Base-by-base conservation (phyloP, 2,797 vertebrate species). In the Falco berigora region DNA sequence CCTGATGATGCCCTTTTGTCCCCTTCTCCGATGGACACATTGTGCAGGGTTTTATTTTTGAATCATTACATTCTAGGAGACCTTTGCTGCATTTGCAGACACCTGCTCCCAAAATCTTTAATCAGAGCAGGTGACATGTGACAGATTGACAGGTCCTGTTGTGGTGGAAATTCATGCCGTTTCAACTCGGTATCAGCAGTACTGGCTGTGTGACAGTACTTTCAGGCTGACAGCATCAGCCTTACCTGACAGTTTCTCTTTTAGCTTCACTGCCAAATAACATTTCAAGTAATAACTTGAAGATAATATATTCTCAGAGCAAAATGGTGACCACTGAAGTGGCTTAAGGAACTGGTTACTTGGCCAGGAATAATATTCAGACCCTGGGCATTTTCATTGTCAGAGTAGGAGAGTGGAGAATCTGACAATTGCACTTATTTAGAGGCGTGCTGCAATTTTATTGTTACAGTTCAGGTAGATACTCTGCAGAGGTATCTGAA, bases 381-480 rank as follows among this genome's bases (percentile, higher is more conserved):
- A 90, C 14, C n/a, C 25, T 73, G 64, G 69, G 47, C 12, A 50
- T 82, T 92, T 68, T 73, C 73, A 52, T 76, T 89, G 66, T 44
- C 58, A 40, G 36, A 8, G 7, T 10, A 61, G 20, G 9, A 93
- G 59, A 62, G 75, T 25, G 12, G 9, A 71, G 63, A 72, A 82
- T 44, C 61, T 90, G 81, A 55, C 64, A 86, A 66, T 40, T 68
- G 30, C 73, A 85, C 79, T 89, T 92, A 87, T 82, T 86, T 94
- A 61, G 77, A 89, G 73, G 24, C 14, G 69, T 86, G 53, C 71
- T 73, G 69, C 81, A 68, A 73, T 90, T 92, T 97, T 89, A 81
- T 92, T 95, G 75, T 95, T 93, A 96, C 21, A 69, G 22, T 86
- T 93, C 59, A 92, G 68, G 84, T 96, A 79, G 73, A 92, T 72